Evolutionary conservation across 2,888 invertebrate species (phyloP).

Genomic region (Dusona sp.): DNA sequence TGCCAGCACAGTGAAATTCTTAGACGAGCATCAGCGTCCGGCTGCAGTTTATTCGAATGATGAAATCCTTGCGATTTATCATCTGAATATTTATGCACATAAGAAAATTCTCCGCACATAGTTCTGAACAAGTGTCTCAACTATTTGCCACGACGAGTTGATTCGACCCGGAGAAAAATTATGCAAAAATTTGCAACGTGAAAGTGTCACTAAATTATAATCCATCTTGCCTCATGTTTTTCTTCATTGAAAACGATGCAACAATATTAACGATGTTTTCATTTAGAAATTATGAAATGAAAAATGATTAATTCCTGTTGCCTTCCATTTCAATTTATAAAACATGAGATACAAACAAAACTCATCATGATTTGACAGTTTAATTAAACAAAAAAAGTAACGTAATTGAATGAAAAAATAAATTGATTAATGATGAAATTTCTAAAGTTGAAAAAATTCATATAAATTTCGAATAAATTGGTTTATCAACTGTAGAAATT

Average conservation of each 20-base stretch:
- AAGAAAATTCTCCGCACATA: not conserved
- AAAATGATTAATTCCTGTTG: not conserved
- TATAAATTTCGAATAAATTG: too few species aligned
- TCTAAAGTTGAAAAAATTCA: not conserved
- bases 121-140: not conserved
- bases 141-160: not conserved
- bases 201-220: not conserved
- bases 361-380: not conserved
- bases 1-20: not conserved
- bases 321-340: not conserved
- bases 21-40: constrained; percentile 2
- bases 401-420: not conserved
- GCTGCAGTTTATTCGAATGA: constrained; percentile 5
- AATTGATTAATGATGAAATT: not conserved
- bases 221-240: not conserved
- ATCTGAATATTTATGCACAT: constrained; percentile 2
- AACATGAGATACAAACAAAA: not conserved
- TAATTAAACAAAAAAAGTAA: not conserved
- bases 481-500: too few species aligned
- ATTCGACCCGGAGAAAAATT: not conserved
- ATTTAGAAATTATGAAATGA: not conserved
- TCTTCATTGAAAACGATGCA: not conserved
- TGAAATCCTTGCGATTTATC: constrained; percentile 6
- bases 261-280: not conserved
- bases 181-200: not conserved